phyloP scores from a whole-genome alignment of 2,113 vertebrate genomes.

The Syrmaticus mikado region DNA sequence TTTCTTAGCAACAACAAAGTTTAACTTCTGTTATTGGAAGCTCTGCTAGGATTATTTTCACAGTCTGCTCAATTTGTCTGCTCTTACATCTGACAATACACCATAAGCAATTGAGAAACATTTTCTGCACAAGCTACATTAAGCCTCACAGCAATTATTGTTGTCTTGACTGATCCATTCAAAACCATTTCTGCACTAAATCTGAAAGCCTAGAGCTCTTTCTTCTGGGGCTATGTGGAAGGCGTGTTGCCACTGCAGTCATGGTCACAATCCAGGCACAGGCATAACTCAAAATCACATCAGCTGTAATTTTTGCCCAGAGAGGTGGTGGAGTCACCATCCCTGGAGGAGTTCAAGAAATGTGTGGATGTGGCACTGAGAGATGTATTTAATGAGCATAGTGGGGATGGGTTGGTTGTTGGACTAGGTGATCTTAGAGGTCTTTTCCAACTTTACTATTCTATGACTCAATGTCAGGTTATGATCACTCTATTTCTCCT shows the following conservation, averaged over 20 bases:
- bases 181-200: slow-evolving; percentile 38
- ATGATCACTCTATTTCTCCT: not conserved
- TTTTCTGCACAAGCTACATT: slow-evolving; percentile 49
- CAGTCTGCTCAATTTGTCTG: slow-evolving; percentile 52
- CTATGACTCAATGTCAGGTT: not conserved
- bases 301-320: too few relatives aligned
- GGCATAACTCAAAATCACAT: not conserved
- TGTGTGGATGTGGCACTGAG: too few relatives aligned
- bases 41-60: slow-evolving; percentile 57
- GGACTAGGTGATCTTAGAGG: too few relatives aligned
- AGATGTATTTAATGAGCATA: too few relatives aligned
- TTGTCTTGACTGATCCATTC: slow-evolving; percentile 53
- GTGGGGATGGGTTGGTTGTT: too few relatives aligned
- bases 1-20: slow-evolving; percentile 61
- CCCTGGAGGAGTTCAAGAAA: too few relatives aligned
- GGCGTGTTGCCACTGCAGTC: fast-evolving
- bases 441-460: too few relatives aligned
- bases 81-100: slow-evolving; percentile 58
- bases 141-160: slow-evolving; percentile 52
- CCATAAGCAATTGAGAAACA: slow-evolving; percentile 50
- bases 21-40: slow-evolving; percentile 59
- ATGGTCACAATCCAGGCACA: not conserved
- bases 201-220: slow-evolving; percentile 9
- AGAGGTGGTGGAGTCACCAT: too few relatives aligned
- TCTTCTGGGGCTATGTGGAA: not conserved